These are phyloP conservation scores for Lethrus apterus DNA, from an alignment of 1,140 invertebrate genomes.

Conservation along the genomic window DNA sequence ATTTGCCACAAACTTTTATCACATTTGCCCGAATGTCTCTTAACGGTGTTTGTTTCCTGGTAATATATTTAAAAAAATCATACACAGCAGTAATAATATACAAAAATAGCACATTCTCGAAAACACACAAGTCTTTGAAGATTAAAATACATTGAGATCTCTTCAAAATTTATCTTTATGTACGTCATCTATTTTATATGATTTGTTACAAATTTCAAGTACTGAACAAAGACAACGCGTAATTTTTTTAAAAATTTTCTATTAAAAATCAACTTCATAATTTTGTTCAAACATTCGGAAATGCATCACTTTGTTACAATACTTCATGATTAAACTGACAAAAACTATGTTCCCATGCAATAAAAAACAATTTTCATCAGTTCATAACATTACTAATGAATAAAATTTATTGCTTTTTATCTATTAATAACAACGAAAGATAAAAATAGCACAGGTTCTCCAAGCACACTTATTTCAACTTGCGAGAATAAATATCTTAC, in stretches of 20 bases:
- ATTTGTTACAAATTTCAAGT: slow-evolving; percentile 5
- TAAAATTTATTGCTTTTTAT: too few relatives aligned
- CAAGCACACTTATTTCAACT: too few relatives aligned
- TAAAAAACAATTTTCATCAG: too few relatives aligned
- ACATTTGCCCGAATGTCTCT: slow-evolving; percentile 34
- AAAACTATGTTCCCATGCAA: too few relatives aligned
- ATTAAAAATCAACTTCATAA: not conserved
- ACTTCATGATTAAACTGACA: too few relatives aligned
- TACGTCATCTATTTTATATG: slow-evolving; percentile 11
- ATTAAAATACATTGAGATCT: slow-evolving; percentile 29
- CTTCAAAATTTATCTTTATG: slow-evolving; percentile 5
- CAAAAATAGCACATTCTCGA: slow-evolving; percentile 33
- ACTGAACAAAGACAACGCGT: not conserved
- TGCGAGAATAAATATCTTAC: too few relatives aligned
- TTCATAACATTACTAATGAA: too few relatives aligned
- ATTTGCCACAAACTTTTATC: slow-evolving; percentile 27
- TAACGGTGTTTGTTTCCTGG: slow-evolving; percentile 16
- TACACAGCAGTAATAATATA: slow-evolving; percentile 26
- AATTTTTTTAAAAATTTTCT: not conserved
- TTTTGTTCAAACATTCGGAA: not conserved
- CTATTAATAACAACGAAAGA: too few relatives aligned
- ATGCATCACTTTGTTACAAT: not conserved
- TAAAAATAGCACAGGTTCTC: too few relatives aligned
- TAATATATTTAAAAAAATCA: slow-evolving; percentile 22
- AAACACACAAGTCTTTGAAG: slow-evolving; percentile 16